phyloP scores from a whole-genome alignment of 2,113 vertebrate species.

The Cynocephalus volans region DNA sequence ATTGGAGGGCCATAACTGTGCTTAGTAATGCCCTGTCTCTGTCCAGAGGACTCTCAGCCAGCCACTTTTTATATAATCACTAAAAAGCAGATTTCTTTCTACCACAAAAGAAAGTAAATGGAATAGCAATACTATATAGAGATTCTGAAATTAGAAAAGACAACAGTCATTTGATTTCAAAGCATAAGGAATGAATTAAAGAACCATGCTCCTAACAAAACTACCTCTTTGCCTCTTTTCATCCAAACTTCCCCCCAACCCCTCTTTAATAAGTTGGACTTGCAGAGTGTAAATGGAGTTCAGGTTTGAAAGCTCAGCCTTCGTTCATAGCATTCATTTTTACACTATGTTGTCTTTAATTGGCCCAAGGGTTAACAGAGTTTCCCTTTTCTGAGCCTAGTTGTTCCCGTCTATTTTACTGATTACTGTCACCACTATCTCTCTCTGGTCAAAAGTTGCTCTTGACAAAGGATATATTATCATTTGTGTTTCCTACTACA shows the following conservation, averaged over 20 bases:
- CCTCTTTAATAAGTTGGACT: neutral
- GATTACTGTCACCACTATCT: neutral
- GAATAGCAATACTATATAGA: slow-evolving; percentile 55
- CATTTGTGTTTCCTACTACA: neutral
- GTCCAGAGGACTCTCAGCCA: slow-evolving; percentile 40
- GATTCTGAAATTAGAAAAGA: slow-evolving; percentile 64
- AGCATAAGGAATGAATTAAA: slow-evolving; percentile 59
- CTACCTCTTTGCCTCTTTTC: slow-evolving; percentile 29
- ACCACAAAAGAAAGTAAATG: slow-evolving; percentile 60
- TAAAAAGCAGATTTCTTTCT: slow-evolving; percentile 62
- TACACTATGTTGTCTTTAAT: slow-evolving; percentile 39
- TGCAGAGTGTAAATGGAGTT: neutral
- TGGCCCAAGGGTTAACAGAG: neutral
- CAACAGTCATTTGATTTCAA: slow-evolving; percentile 61
- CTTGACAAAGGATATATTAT: slow-evolving; percentile 10
- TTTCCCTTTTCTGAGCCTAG: slow-evolving; percentile 30
- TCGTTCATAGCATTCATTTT: neutral
- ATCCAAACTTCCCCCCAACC: neutral
- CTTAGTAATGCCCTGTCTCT: neutral
- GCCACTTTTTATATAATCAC: slow-evolving; percentile 26
- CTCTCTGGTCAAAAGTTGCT: slow-evolving; percentile 1
- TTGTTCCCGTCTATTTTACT: neutral
- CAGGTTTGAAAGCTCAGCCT: slow-evolving; percentile 52
- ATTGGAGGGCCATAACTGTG: slow-evolving; percentile 37
- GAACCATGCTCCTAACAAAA: slow-evolving; percentile 51